Base-by-base conservation (phyloP, 2,797 vertebrate genomes). In the Pithecia hirsuta region DNA sequence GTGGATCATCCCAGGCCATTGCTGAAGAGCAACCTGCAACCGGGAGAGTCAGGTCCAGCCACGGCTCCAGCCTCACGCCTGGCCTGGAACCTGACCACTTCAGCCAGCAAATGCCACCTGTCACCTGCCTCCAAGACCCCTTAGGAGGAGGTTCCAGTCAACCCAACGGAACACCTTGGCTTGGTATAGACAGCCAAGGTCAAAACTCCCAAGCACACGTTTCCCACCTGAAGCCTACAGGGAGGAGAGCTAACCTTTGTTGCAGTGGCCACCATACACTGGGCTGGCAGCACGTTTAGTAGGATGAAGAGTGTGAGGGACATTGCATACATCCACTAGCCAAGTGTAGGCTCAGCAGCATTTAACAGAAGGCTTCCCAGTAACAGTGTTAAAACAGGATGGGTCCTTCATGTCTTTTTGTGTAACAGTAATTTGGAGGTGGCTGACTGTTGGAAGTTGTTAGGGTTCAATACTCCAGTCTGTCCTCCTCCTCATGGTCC, bases 181-280 rank as follows among this genome's bases (percentile, higher is more conserved):
- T 82, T 22, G 41, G 15, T 22, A 24, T n/a, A 55, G 75, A 64
- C 10, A 41, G 44, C 15, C 24, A 46, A 33, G 57, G 13, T 52
- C 14, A 28, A 72, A 44, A 5, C 13, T 41, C 30, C 14, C 64
- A 64, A 2, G 12, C 20, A 20, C 0, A 6, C 6, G 55, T 24
- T 61, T 24, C 44, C 26, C 19, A 24, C 82, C 7, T 24, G 24
- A 41, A 41, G 41, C 50, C 41, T 48, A 22, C 2, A 7, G n/a
- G 14, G 78, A 39, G 70, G 70, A 6, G 5, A 22, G 20, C 36
- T 74, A 46, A 72, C 4, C 7, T n/a, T 75, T 33, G 13, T 11
- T 52, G 5, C 0, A 8, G 26, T 44, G 39, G 26, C 72, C 6
- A 2, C 28, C 0, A 0, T 19, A 7, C 55, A 4, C 28, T 41